Conservation (phyloP, 2,888 invertebrate genomes). For the Drosophila phalerata region DNA sequence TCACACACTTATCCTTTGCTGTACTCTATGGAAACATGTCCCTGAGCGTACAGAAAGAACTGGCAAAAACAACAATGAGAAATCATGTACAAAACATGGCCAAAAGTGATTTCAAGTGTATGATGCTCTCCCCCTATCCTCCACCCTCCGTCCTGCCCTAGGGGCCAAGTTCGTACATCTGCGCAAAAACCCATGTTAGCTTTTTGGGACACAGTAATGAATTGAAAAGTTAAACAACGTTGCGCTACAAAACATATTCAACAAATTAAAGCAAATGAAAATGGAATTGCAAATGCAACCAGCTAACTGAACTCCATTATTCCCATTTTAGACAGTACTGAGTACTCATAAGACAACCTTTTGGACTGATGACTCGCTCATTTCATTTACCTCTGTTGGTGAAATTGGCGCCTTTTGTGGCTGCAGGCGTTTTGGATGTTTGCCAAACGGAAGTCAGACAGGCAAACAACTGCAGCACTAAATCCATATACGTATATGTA, state of each 20-base stretch:
- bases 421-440: conserved; percentile 59
- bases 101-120: conserved; percentile 64
- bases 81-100: conserved; percentile 44
- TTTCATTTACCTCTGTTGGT: conserved; percentile 34
- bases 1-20: conserved; percentile 1
- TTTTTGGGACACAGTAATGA: conserved; percentile 58
- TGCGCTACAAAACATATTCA: conserved; percentile 37
- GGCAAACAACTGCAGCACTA: conserved; percentile 34
- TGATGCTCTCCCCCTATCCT: conserved; percentile 15
- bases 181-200: conserved; percentile 22
- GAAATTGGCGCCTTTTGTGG: conserved; percentile 58
- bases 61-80: conserved; percentile 38
- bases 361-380: conserved; percentile 19
- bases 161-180: conserved; percentile 19
- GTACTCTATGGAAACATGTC: conserved; percentile 27
- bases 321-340: not conserved
- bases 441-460: conserved; percentile 62
- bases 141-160: not conserved
- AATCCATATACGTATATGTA: not conserved
- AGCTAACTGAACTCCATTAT: not conserved
- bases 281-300: conserved; percentile 48
- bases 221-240: conserved; percentile 68
- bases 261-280: conserved; percentile 56
- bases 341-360: not conserved
- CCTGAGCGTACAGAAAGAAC: conserved; percentile 36